A percentile compares a stretch with the other conserved stretches of the same genome.
Evolutionary conservation across 2,888 invertebrate genomes (phyloP).

Genomic region (Toxonevra muliebris): DNA sequence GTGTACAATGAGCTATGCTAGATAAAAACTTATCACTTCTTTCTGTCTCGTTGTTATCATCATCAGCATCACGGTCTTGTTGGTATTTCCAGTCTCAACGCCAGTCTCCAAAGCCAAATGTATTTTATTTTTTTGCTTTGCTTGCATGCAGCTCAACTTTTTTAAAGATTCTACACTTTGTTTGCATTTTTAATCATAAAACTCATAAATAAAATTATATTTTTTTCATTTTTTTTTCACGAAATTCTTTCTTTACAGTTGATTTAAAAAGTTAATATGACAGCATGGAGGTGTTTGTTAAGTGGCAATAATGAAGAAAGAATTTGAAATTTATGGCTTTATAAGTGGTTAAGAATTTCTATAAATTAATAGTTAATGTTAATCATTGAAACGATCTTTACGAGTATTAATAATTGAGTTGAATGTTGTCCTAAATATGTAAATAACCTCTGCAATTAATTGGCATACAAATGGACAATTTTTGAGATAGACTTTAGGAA

Average conservation of each 20-base stretch:
- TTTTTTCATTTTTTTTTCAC: neutral
- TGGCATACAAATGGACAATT: too few relatives aligned
- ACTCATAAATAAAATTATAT: conserved; percentile 18
- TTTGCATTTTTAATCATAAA: conserved; percentile 10
- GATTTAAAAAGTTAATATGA: neutral
- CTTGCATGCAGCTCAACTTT: neutral
- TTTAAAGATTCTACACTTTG: neutral
- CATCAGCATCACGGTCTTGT: neutral
- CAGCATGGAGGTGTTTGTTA: conserved; percentile 19
- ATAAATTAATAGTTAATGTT: neutral
- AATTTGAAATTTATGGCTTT: conserved; percentile 26
- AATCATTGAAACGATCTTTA: too few relatives aligned
- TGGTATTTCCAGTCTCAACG: too few relatives aligned
- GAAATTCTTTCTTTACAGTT: neutral
- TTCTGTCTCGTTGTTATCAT: conserved; percentile 8
- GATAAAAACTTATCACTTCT: conserved; percentile 21
- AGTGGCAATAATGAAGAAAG: conserved; percentile 14
- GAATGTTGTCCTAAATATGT: too few relatives aligned
- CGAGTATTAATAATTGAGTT: too few relatives aligned
- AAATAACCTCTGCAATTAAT: too few relatives aligned
- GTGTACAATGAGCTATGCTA: neutral
- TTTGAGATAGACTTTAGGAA: too few relatives aligned
- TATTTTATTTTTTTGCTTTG: too few relatives aligned
- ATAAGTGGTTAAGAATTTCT: conserved; percentile 23
- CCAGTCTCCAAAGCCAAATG: too few relatives aligned